Evolutionary conservation across 2,888 invertebrate species (phyloP).

Genomic region (Andrena haemorrhoa): DNA sequence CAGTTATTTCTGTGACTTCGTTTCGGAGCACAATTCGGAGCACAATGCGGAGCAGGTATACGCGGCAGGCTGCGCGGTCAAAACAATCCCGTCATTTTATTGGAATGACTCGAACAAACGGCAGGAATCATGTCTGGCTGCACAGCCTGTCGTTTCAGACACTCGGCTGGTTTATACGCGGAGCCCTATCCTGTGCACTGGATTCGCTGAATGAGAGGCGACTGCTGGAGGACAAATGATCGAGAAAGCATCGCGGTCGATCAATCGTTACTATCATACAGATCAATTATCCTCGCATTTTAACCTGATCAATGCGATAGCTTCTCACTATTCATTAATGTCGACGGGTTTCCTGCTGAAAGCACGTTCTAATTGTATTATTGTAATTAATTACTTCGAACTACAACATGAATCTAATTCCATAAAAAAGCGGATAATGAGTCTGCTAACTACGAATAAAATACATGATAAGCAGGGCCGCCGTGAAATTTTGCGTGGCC

Average conservation of each 20-base stretch:
- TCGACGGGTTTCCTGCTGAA: neutral
- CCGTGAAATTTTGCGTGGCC: too few relatives aligned
- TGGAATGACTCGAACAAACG: conserved; percentile 80
- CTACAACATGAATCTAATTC: too few relatives aligned
- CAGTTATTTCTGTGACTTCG: conserved; percentile 8
- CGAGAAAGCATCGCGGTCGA: conserved; percentile 7
- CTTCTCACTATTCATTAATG: neutral
- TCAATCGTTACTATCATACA: conserved; percentile 3
- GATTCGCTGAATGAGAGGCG: conserved; percentile 32
- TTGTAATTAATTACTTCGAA: too few relatives aligned
- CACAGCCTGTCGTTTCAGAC: conserved; percentile 68
- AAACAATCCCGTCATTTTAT: conserved; percentile 67
- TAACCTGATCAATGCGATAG: neutral
- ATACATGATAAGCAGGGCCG: too few relatives aligned
- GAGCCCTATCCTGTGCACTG: conserved; percentile 34
- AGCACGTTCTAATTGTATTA: neutral
- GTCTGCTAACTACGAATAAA: too few relatives aligned
- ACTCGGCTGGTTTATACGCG: conserved; percentile 32
- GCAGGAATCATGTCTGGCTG: conserved; percentile 84
- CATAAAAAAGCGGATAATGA: too few relatives aligned
- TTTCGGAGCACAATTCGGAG: conserved; percentile 11
- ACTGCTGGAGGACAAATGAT: conserved; percentile 31
- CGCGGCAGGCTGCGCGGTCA: conserved; percentile 32
- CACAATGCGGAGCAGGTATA: conserved; percentile 15
- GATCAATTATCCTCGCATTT: conserved; percentile 8